Base-by-base conservation (phyloP, 2,888 invertebrate genomes). In the Drosophila eohydei region DNA sequence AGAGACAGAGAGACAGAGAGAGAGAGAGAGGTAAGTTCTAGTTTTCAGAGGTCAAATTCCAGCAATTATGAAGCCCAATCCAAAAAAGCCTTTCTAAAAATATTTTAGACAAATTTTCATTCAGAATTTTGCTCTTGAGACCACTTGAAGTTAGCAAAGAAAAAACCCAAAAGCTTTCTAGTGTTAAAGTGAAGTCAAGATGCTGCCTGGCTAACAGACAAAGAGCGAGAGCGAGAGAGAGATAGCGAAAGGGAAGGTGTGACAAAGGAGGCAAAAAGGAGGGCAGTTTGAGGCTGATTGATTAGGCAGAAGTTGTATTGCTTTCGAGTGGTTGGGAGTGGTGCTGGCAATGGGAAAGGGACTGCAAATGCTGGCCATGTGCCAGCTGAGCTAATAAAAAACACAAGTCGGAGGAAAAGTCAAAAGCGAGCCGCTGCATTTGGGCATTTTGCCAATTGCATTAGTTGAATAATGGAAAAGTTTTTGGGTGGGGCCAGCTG, bases 371-470 rank as follows among this genome's bases (percentile, higher is more conserved):
- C 57, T 84, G 84, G 84, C 81, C 60, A 40, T 44, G 55, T 78
- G 87, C 84, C 84, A 86, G 74, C 32, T 44, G 21, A 57, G 71
- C 64, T 64, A 76, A 82, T 77, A 69, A 67, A 80, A 78, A 14
- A n/a, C 16, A 56, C 67, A 72, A 83, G 83, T 82, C 80, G 80
- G 81, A 81, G 76, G 60, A 71, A 70, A 77, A 65, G 67, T 51
- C 68, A 41, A 74, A 75, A 57, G 46, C 48, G 44, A 59, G 21
- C 44, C 62, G 66, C 59, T 61, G 58, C 60, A 51, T 61, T 74
- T 65, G 59, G 71, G 60, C 50, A 54, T 64, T 59, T 77, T 79
- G 63, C 43, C 68, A 85, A 84, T 84, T 85, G 86, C 83, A 85
- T 83, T 83, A 85, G 81, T 61, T 50, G 70, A 43, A 14, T 60